Evolutionary conservation across 2,113 vertebrate genomes (phyloP).

Genomic region (Phylloscopus trochilus): DNA sequence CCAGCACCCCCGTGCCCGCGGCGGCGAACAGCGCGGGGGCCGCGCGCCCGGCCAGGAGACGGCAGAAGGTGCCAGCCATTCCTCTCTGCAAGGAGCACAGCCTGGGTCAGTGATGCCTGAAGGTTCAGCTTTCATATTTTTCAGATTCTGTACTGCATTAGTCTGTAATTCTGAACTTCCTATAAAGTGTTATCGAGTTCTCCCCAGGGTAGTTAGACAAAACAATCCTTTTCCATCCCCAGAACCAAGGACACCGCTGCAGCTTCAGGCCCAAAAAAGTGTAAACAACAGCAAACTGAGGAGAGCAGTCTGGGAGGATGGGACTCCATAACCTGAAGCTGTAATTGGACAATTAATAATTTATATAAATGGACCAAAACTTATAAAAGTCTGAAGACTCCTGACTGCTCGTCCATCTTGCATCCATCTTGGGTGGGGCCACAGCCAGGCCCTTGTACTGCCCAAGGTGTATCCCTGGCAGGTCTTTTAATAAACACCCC

Average conservation of each 20-base stretch:
- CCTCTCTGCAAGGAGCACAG: constrained; percentile 35
- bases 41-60: constrained; percentile 81
- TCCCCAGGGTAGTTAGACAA: background rate
- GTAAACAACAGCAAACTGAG: background rate
- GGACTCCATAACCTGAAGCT: background rate
- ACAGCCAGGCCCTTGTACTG: rapidly evolving
- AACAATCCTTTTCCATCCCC: background rate
- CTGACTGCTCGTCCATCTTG: background rate
- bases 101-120: background rate
- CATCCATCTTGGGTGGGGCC: background rate
- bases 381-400: background rate
- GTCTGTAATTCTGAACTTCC: background rate
- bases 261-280: background rate
- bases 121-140: background rate
- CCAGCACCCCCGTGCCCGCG: constrained; percentile 77
- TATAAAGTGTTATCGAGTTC: background rate
- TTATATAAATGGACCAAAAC: background rate
- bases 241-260: background rate
- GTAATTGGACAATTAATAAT: background rate
- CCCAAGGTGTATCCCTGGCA: background rate
- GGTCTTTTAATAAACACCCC: background rate
- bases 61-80: constrained; percentile 86
- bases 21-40: constrained; percentile 80
- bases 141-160: background rate
- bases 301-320: background rate